Evolutionary conservation across 2,113 vertebrate species (phyloP), one percentile per base, ranked within the genome.

Genomic region (Cyprinodon variegatus): DNA sequence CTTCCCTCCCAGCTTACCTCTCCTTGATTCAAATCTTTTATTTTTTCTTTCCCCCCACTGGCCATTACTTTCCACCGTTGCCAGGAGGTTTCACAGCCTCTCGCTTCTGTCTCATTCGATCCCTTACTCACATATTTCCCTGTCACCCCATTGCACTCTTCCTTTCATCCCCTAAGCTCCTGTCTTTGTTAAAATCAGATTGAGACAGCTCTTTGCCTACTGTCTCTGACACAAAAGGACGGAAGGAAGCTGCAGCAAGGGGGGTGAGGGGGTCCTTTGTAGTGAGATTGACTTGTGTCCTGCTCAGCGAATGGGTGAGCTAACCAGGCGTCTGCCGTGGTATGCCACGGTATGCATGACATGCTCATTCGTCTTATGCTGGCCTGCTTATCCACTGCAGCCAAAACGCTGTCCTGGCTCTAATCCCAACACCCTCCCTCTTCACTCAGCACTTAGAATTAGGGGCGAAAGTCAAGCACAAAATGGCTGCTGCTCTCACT

Each of bases 351-450:
- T 68, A 72, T 81, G 83, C 83, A 76, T 77, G 86, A 91, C 88
- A 87, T 83, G 66, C 83, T 91, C 88, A 82, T 92, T 90, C 90
- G 84, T 92, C 90, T 91, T 89, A 83, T 76, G 76, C 70, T 75
- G 73, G 75, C 70, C 86, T 76, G 75, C 40, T 48, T 36, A 62
- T 82, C 71, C 71, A 11, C 74, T 68, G 76, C 82, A 90, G 87
- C 90, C 88, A 91, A 91, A 76, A 79, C 8, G 6, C 83, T 66
- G 74, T 86, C 68, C 80, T 91, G 90, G 90, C 90, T 76, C 38
- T 61, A 65, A 1, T 85, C 87, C 88, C 83, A 68, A 85, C 79
- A 74, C 74, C 69, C 81, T 79, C 75, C 76, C 76, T 82, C 82
- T 81, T 90, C 83, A 76, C 79, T 74, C 73, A 48, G 67, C 76